These are phyloP conservation scores for Callinectes sapidus DNA, from an alignment of 2,888 invertebrate genomes.

Conservation along the genomic window DNA sequence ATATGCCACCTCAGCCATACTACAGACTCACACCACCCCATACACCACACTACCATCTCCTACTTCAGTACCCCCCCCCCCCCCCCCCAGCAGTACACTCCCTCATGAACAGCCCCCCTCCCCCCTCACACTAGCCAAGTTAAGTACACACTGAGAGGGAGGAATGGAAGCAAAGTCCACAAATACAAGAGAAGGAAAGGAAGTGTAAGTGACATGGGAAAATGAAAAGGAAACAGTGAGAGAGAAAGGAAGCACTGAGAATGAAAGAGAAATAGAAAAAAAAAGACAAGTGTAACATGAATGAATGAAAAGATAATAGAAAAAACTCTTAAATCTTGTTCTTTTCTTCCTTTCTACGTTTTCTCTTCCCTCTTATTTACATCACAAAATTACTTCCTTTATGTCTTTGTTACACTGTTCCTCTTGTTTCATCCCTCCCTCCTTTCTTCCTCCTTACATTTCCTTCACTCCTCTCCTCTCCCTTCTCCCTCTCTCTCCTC, in stretches of 20 bases:
- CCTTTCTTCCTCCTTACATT: too few relatives aligned
- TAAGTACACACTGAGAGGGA: background rate
- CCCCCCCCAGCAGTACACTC: background rate
- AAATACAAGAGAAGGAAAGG: background rate
- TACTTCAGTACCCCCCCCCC: background rate
- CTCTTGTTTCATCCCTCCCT: too few relatives aligned
- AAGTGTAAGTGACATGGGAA: background rate
- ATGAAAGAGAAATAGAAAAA: background rate
- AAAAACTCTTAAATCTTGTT: background rate
- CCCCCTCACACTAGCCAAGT: background rate
- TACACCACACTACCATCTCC: background rate
- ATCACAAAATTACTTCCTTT: background rate
- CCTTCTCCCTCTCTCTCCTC: too few relatives aligned
- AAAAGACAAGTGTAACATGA: background rate
- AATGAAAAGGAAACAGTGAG: too few relatives aligned
- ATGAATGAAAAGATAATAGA: background rate
- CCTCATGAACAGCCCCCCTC: background rate
- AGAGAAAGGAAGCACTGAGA: background rate
- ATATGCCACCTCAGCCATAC: background rate
- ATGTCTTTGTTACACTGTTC: too few relatives aligned
- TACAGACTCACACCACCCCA: background rate
- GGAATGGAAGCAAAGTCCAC: background rate
- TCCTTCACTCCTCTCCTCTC: background rate
- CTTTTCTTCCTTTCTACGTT: background rate
- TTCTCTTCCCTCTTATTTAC: background rate